Evolutionary conservation across 2,888 invertebrate species (phyloP).

Genomic region (Diarsia mendica): DNA sequence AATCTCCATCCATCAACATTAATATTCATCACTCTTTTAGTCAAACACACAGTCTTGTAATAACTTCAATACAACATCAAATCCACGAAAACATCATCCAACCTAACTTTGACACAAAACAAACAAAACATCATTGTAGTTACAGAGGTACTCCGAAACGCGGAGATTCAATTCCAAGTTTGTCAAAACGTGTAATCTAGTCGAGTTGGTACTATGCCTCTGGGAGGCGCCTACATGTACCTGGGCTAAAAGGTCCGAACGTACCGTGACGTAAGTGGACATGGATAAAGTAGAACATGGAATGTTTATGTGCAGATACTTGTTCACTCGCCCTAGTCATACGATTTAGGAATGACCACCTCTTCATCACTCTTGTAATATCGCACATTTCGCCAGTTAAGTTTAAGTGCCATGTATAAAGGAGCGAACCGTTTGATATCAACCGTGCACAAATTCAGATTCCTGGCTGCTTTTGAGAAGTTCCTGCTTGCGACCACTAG

Average conservation of each 20-base stretch:
- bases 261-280: constrained; percentile 5
- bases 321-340: too few species aligned
- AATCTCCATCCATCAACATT: too few species aligned
- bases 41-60: not conserved
- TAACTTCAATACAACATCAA: not conserved
- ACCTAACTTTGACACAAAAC: not conserved
- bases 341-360: too few species aligned
- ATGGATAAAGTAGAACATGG: constrained; percentile 5
- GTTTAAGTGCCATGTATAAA: too few species aligned
- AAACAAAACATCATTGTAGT: not conserved
- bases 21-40: too few species aligned
- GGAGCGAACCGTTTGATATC: too few species aligned
- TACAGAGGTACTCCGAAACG: constrained; percentile 18
- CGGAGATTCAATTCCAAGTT: constrained; percentile 60
- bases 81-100: not conserved
- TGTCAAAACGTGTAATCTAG: constrained; percentile 58
- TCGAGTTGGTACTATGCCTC: constrained; percentile 41
- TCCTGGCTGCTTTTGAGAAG: too few species aligned
- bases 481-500: too few species aligned
- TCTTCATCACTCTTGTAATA: too few species aligned
- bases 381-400: too few species aligned
- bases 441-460: too few species aligned
- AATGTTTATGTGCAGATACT: not conserved
- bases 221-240: constrained; percentile 49
- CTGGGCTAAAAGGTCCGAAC: constrained; percentile 49